Conservation (phyloP, 2,113 vertebrate species). For the Tetrao urogallus region DNA sequence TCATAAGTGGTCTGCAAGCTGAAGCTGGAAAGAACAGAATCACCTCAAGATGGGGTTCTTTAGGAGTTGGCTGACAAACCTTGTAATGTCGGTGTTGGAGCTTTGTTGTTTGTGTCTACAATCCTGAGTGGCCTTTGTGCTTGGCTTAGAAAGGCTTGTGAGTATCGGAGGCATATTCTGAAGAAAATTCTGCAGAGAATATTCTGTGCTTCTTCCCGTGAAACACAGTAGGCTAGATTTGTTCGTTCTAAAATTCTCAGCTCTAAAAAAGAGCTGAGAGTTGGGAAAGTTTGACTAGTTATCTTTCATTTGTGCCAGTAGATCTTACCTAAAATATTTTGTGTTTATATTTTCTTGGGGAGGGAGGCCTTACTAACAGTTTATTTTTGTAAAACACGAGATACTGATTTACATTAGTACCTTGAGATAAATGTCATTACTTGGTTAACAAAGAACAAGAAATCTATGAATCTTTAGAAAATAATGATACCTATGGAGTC, state of each 20-base stretch:
- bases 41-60: not conserved
- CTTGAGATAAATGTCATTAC: not conserved
- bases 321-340: not conserved
- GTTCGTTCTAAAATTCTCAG: not conserved
- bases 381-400: not conserved
- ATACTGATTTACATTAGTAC: not conserved
- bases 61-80: not conserved
- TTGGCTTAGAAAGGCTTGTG: not conserved
- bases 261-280: not conserved
- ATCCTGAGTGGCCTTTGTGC: not conserved
- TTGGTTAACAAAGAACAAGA: not conserved
- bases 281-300: not conserved
- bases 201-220: not conserved
- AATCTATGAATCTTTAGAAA: not conserved
- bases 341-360: not conserved
- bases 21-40: not conserved
- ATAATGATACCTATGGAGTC: not conserved
- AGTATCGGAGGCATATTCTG: not conserved
- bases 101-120: not conserved
- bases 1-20: not conserved
- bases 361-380: not conserved
- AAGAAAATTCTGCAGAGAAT: not conserved
- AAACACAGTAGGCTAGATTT: not conserved
- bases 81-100: not conserved
- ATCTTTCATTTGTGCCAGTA: not conserved